Percentiles rank a stretch among this genome's conserved stretches.
Conservation (phyloP, 2,113 vertebrate genomes). For the Rissa tridactyla region DNA sequence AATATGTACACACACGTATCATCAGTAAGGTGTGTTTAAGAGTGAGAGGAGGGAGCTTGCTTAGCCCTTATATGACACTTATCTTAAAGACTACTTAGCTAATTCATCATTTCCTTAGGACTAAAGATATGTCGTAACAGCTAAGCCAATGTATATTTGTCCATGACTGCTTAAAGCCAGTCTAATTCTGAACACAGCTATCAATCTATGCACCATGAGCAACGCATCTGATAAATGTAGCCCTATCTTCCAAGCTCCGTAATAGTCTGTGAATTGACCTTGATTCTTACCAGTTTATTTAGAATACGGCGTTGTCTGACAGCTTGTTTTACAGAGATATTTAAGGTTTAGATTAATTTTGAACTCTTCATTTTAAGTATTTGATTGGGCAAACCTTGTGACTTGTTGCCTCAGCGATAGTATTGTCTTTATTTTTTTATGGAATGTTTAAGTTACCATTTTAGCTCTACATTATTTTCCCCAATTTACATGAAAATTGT, state of each 20-base stretch:
- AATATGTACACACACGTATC: background rate
- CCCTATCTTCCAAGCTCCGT: background rate
- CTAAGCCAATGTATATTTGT: conserved; percentile 43
- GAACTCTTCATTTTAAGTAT: background rate
- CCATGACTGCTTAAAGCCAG: background rate
- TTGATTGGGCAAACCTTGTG: background rate
- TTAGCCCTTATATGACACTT: conserved; percentile 25
- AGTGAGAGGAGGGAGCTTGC: conserved; percentile 2
- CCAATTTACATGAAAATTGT: background rate
- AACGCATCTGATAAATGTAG: conserved; percentile 4
- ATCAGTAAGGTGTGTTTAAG: conserved; percentile 7
- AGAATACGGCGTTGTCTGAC: background rate
- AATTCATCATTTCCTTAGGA: conserved; percentile 55
- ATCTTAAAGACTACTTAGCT: conserved; percentile 17
- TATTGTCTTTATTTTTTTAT: background rate
- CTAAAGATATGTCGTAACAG: conserved; percentile 18
- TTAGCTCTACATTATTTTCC: background rate
- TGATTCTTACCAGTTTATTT: background rate
- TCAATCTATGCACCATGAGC: background rate
- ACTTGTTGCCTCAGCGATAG: background rate
- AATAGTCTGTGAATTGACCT: background rate
- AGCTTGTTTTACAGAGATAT: background rate
- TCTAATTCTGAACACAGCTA: conserved; percentile 4
- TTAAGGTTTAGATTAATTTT: background rate
- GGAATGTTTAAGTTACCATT: background rate